Conservation (phyloP, 2,113 vertebrate species). For the Muscicapa adusta region DNA sequence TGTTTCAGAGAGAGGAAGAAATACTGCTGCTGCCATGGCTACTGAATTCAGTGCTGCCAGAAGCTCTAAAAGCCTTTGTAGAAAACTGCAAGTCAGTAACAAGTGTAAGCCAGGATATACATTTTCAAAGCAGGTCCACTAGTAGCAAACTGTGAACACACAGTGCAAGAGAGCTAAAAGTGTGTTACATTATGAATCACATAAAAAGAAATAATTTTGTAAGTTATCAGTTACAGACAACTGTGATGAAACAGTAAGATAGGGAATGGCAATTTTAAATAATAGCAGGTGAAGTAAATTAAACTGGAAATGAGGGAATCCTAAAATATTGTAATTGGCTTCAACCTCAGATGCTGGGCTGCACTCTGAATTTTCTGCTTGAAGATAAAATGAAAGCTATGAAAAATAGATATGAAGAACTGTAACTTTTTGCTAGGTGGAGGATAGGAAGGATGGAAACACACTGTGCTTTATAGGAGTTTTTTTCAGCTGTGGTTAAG, state of each 20-base stretch:
- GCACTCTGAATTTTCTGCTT: background rate
- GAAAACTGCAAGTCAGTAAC: background rate
- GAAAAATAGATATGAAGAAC: background rate
- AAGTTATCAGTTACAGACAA: background rate
- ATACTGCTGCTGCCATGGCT: background rate
- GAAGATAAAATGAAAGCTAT: background rate
- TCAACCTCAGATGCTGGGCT: background rate
- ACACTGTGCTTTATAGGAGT: background rate
- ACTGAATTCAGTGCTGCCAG: background rate
- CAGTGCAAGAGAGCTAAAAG: background rate
- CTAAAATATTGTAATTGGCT: background rate
- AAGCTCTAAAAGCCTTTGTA: background rate
- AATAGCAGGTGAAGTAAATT: background rate
- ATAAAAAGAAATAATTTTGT: background rate
- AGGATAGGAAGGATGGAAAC: background rate
- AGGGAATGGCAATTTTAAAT: background rate
- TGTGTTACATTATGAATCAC: background rate
- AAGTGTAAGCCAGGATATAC: background rate
- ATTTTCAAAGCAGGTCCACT: background rate
- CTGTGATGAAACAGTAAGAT: background rate
- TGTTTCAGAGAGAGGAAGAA: background rate
- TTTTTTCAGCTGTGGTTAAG: background rate
- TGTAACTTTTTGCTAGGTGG: background rate
- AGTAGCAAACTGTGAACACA: background rate
- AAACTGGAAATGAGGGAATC: background rate